Evolutionary conservation across 2,113 vertebrate species (phyloP), one percentile per base, ranked within the genome.

Genomic region (Gymnarchus niloticus): DNA sequence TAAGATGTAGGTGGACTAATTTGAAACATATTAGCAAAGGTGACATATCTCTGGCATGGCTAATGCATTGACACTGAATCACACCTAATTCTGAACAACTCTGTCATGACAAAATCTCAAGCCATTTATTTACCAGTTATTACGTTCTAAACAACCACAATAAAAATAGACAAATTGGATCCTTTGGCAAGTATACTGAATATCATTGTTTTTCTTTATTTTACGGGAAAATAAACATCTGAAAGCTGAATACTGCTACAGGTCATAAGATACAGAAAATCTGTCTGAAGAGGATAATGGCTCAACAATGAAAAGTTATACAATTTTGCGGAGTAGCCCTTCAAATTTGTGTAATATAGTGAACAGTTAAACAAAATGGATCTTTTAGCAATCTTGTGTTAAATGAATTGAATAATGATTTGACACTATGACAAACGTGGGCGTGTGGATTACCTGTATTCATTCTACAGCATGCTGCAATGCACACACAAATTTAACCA

Each of bases 271-370:
- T 84, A 87, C 92, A 93, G 46, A 54, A 78, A 52, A 76, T 33
- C 14, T 54, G 33, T 52, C 25, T 61, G 6, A 56, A 33, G n/a
- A 41, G 90, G 92, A 92, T 85, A 10, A 91, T 88, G 87, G 89
- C 86, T 91, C 81, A 89, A 91, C 87, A 85, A 65, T 92, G 59
- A 91, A 91, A 91, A 88, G 91, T 92, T 91, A 56, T 90, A 93
- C 81, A 92, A 91, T 91, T 91, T 90, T 88, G 92, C 91, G 89
- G 89, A 92, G 90, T 94, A 95, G 94, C 94, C 94, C 94, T 95
- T 94, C 73, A 89, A 92, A 57, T 65, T 85, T 77, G 51, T 78
- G 54, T 56, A 85, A 85, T 57, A 44, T 23, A 85, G 14, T 48
- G 51, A 56, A 85, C 56, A 12, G 37, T 85, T 54, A n/a, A 56